Evolutionary conservation across 2,797 vertebrate species (phyloP).

Genomic region (Ispidina lecontei): DNA sequence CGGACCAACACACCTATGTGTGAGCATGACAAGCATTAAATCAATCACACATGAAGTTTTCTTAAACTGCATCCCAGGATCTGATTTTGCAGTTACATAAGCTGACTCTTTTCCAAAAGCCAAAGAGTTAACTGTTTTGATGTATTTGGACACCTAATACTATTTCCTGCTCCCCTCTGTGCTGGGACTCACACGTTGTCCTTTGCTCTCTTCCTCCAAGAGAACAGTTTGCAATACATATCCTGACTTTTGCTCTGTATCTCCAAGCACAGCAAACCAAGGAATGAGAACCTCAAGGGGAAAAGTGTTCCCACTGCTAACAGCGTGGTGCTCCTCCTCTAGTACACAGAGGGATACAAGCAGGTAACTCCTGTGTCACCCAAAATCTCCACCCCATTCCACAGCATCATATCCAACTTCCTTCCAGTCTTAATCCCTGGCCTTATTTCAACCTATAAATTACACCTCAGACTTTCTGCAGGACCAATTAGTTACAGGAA

Average conservation of each 20-base stretch:
- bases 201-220: not conserved
- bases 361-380: not conserved
- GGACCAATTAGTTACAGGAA: fast-evolving
- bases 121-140: not conserved
- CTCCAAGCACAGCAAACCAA: not conserved
- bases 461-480: not conserved
- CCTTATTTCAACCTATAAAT: not conserved
- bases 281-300: slow-evolving; percentile 25
- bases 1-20: fast-evolving
- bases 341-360: not conserved
- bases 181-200: not conserved
- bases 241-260: slow-evolving; percentile 3
- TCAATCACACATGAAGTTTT: fast-evolving
- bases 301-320: not conserved
- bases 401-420: not conserved
- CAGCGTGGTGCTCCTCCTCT: not conserved
- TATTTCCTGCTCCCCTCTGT: slow-evolving; percentile 20
- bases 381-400: not conserved
- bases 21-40: not conserved
- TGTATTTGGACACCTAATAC: slow-evolving; percentile 43
- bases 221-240: not conserved
- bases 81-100: not conserved
- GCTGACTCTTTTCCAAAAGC: slow-evolving; percentile 4
- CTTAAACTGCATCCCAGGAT: not conserved
- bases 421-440: not conserved